These are phyloP conservation scores for Acanthopagrus latus DNA, from an alignment of 2,797 vertebrate species.

Conservation along the genomic window DNA sequence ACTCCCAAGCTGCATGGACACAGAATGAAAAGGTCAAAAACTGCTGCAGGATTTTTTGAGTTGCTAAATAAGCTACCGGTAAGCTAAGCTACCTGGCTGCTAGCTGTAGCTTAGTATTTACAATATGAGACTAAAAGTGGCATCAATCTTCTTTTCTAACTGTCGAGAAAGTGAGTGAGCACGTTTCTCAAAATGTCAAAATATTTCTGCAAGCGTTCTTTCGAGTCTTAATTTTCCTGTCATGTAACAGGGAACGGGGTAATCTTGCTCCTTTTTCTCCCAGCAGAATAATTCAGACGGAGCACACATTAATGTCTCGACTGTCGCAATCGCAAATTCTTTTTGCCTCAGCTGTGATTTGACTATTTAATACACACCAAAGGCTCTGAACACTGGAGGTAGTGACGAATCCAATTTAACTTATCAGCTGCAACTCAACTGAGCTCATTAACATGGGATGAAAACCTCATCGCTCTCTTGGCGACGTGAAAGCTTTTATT, in stretches of 20 bases:
- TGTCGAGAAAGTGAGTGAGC: neutral
- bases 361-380: conserved; percentile 10
- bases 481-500: conserved; percentile 16
- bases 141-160: neutral
- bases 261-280: neutral
- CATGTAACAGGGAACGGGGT: neutral
- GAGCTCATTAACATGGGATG: conserved; percentile 7
- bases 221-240: neutral
- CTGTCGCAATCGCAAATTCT: conserved; percentile 12
- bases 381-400: conserved; percentile 1
- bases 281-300: conserved; percentile 19
- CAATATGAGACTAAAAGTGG: neutral
- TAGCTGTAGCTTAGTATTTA: neutral
- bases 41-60: too few relatives aligned
- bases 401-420: conserved; percentile 6
- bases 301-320: neutral
- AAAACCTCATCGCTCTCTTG: conserved; percentile 5
- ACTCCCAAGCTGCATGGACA: too few relatives aligned
- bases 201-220: neutral
- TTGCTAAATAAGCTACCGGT: too few relatives aligned
- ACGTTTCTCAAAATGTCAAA: neutral
- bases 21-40: too few relatives aligned
- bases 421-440: neutral
- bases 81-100: too few relatives aligned
- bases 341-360: conserved; percentile 15